Conservation (phyloP, 2,888 invertebrate genomes). For the Lasioglossum leucozonium region DNA sequence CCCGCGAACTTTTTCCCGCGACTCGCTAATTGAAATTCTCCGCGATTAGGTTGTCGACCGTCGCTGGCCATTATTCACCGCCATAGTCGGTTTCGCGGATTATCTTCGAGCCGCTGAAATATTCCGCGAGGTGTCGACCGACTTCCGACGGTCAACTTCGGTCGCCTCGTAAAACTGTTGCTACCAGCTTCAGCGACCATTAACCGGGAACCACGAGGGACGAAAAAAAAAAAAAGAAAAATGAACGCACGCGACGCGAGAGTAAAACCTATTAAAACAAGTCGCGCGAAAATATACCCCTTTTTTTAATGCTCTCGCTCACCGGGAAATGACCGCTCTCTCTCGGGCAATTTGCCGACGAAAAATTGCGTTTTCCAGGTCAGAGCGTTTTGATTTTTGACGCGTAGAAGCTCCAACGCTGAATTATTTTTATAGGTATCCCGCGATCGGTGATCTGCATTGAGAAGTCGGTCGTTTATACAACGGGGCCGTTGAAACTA, state of each 20-base stretch:
- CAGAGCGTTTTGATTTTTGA: not conserved
- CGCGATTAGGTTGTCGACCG: conserved; percentile 8
- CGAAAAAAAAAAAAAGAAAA: conserved; percentile 6
- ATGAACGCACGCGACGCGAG: not conserved
- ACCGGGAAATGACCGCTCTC: not conserved
- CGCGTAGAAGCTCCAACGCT: not conserved
- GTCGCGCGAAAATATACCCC: conserved; percentile 16
- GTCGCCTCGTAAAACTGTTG: conserved; percentile 36
- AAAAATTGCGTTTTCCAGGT: conserved; percentile 3
- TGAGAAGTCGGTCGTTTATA: not conserved
- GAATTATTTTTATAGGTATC: not conserved
- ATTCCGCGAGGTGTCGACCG: conserved; percentile 36
- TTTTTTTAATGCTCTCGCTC: not conserved
- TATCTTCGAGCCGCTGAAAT: conserved; percentile 10
- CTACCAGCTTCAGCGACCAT: conserved; percentile 37
- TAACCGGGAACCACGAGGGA: conserved; percentile 13
- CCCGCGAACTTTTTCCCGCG: conserved; percentile 19
- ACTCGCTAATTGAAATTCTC: conserved; percentile 38
- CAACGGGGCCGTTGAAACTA: not conserved
- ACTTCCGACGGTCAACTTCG: conserved; percentile 35
- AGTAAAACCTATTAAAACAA: conserved; percentile 32
- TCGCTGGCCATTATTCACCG: not conserved
- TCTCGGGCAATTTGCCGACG: not conserved
- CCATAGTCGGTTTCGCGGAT: not conserved
- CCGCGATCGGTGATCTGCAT: not conserved